phyloP scores from a whole-genome alignment of 2,888 invertebrate genomes.

The Drosophila rubida region DNA sequence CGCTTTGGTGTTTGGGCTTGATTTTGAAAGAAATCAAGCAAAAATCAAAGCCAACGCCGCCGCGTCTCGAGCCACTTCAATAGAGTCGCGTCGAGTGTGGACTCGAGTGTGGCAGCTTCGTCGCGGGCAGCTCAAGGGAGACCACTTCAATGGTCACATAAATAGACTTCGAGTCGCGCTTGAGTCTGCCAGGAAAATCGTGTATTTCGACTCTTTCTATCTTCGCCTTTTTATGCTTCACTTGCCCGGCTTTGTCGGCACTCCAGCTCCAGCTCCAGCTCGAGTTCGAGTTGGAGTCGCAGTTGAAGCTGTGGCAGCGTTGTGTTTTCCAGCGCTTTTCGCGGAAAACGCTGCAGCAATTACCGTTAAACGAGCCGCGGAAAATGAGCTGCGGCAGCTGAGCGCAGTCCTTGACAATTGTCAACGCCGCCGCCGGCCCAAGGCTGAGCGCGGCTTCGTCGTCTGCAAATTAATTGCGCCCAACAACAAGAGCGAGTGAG shows the following conservation, averaged over 20 bases:
- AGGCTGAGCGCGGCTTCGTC: constrained; percentile 65
- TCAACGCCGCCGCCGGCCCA: constrained; percentile 65
- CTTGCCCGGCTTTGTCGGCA: constrained; percentile 74
- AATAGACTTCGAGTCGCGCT: constrained; percentile 76
- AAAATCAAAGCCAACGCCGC: constrained; percentile 83
- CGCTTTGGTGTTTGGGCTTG: constrained; percentile 42
- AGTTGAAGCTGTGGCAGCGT: constrained; percentile 31
- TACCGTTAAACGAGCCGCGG: constrained; percentile 71
- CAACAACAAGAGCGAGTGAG: constrained; percentile 12
- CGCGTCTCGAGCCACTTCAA: constrained; percentile 38
- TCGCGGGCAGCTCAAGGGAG: too few species aligned
- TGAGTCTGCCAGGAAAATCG: constrained; percentile 65
- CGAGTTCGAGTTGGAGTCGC: not conserved
- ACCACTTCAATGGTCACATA: constrained; percentile 78
- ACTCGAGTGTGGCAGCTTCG: not conserved
- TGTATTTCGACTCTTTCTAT: too few species aligned
- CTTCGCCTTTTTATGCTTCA: constrained; percentile 74
- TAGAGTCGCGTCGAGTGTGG: constrained; percentile 41
- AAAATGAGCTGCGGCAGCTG: too few species aligned
- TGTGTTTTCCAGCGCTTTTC: constrained; percentile 55
- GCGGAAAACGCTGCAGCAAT: constrained; percentile 67
- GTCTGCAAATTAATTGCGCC: constrained; percentile 78
- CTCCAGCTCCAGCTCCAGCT: constrained; percentile 38
- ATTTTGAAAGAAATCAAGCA: constrained; percentile 84
- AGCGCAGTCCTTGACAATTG: constrained; percentile 77